Conservation (phyloP, 2,888 invertebrate genomes). For the Octonoba sinensis region DNA sequence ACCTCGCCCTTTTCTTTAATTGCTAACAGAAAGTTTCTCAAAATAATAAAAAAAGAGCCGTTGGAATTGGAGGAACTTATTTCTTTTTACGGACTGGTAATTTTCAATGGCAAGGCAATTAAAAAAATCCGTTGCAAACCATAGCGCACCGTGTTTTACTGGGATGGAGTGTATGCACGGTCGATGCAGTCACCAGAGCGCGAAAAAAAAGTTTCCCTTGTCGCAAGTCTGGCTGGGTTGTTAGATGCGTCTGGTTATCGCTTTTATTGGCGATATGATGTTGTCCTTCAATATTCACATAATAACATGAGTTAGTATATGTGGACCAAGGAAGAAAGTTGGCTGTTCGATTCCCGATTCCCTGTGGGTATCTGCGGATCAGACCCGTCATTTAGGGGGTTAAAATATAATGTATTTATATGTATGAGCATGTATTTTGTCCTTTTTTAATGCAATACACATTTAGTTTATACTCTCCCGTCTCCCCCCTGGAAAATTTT, state of each 20-base stretch:
- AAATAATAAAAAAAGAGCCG: slow-evolving; percentile 8
- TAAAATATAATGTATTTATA: too few relatives aligned
- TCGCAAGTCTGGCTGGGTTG: neutral
- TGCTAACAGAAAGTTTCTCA: slow-evolving; percentile 11
- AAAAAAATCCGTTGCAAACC: slow-evolving; percentile 54
- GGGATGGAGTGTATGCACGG: slow-evolving; percentile 30
- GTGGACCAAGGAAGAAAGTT: too few relatives aligned
- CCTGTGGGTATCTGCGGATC: too few relatives aligned
- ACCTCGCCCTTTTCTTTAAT: slow-evolving; percentile 50
- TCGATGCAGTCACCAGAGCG: slow-evolving; percentile 37
- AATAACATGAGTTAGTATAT: too few relatives aligned
- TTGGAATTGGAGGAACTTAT: slow-evolving; percentile 6
- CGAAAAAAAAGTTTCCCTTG: slow-evolving; percentile 9
- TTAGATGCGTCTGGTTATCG: neutral
- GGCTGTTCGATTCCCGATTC: too few relatives aligned
- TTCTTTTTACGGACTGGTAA: slow-evolving; percentile 39
- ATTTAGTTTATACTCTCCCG: too few relatives aligned
- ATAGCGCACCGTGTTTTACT: slow-evolving; percentile 58
- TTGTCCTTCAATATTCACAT: too few relatives aligned
- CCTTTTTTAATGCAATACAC: too few relatives aligned
- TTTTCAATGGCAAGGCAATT: slow-evolving; percentile 44
- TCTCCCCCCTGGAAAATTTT: too few relatives aligned
- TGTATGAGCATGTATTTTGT: too few relatives aligned
- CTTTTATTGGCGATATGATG: neutral
- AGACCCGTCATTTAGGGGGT: too few relatives aligned